A percentile compares a stretch with the other conserved stretches of the same genome.
These are phyloP conservation scores for Stictonetta naevosa DNA, from an alignment of 2,113 vertebrate genomes.

Conservation along the genomic window DNA sequence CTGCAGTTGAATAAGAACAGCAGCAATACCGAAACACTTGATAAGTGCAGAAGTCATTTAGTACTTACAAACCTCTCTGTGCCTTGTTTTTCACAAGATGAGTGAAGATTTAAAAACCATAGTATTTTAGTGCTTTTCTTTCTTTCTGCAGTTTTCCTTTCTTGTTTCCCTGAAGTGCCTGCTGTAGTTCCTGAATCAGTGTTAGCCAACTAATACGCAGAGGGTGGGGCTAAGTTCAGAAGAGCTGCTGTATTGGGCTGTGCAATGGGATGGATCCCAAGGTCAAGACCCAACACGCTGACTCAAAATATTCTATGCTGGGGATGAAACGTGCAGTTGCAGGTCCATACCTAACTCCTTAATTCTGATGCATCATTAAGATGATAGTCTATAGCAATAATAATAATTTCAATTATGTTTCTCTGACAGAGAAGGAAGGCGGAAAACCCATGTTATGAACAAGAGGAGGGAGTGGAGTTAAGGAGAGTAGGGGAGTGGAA, in stretches of 20 bases:
- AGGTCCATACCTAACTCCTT: not conserved
- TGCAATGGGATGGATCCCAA: not conserved
- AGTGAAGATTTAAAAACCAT: not conserved
- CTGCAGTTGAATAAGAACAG: not conserved
- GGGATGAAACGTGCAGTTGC: not conserved
- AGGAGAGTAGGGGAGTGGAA: not conserved
- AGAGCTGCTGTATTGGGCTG: not conserved
- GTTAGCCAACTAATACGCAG: not conserved
- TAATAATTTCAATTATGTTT: constrained; percentile 2
- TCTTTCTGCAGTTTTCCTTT: not conserved
- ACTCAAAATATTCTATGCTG: not conserved
- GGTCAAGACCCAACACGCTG: not conserved
- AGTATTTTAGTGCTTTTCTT: not conserved
- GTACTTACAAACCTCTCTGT: not conserved
- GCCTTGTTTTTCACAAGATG: not conserved
- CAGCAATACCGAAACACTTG: not conserved
- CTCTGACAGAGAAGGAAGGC: not conserved
- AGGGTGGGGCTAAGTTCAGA: not conserved
- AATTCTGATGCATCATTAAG: not conserved
- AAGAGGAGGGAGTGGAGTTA: not conserved
- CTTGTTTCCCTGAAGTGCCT: not conserved
- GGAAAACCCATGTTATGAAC: not conserved
- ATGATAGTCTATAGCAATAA: not conserved
- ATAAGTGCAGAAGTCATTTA: not conserved
- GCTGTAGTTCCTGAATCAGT: not conserved